Conservation (phyloP, 2,113 vertebrate genomes). For the Dasyornis broadbenti region DNA sequence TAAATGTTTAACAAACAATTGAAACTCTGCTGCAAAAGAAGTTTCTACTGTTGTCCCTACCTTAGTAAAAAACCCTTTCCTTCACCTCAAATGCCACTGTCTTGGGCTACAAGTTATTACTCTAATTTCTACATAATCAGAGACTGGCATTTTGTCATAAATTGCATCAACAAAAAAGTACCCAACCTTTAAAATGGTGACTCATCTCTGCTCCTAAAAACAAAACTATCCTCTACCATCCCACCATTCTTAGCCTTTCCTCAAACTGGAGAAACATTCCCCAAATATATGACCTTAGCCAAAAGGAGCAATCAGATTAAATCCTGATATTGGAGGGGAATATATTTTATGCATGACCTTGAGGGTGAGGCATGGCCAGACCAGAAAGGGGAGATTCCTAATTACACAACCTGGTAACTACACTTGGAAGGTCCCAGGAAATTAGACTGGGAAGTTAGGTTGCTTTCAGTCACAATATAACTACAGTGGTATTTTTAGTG, state of each 20-base stretch:
- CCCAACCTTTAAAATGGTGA: not conserved
- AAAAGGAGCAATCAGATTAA: not conserved
- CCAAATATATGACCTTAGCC: not conserved
- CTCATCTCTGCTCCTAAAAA: not conserved
- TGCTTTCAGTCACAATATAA: not conserved
- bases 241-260: not conserved
- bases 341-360: not conserved
- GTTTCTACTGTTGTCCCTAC: not conserved
- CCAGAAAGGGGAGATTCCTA: conserved; percentile 16
- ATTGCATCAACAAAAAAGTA: not conserved
- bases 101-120: not conserved
- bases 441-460: not conserved
- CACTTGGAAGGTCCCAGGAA: conserved; percentile 7
- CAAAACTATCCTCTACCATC: not conserved
- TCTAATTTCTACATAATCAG: not conserved
- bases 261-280: not conserved
- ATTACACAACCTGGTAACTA: not conserved
- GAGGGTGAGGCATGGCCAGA: not conserved
- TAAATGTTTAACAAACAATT: not conserved
- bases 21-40: not conserved
- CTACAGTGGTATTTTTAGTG: not conserved
- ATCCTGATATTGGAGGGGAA: not conserved
- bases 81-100: not conserved
- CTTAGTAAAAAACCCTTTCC: not conserved
- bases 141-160: not conserved